Base-by-base conservation (phyloP, 2,797 vertebrate genomes). In the Valencia hispanica region DNA sequence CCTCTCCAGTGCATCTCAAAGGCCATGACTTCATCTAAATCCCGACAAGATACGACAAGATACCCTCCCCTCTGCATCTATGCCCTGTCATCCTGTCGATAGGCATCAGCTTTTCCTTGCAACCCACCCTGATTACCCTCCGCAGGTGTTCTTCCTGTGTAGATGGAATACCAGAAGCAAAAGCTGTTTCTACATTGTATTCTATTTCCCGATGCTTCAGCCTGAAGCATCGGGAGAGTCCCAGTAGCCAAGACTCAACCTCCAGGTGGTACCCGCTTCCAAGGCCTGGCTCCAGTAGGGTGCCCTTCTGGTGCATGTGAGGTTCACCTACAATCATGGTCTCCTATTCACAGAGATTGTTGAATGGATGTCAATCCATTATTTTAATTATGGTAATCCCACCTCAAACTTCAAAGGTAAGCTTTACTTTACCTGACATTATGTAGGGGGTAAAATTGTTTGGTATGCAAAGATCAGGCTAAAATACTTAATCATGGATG, bases 361-460 rank as follows among this genome's bases (percentile, higher is more conserved):
- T 39, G 36, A 39, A 39, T 39, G 36, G 36, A 39, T 39, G n/a
- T n/a, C 5, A 36, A 36, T 63, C 34, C 9, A 30, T 59, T 0
- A 0, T 25, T 22, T 30, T 15, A 68, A 79, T 84, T 83, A 86
- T 50, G 73, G 65, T 78, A 80, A 80, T 68, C 57, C 47, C 72
- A n/a, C 17, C 70, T 73, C 22, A 50, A 50, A 50, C 17, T 7
- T 5, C 71, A 70, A 77, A 57, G 39, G 57, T 66, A 68, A 27
- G 71, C 72, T 76, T 74, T 17, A 79, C 45, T 70, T 43, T 12
- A 34, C 47, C 30, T 43, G 2, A 1, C 36, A 50, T 88, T 81
- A 75, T 69, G 59, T 81, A 79, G 84, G 7, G 27, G 30, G n/a
- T 6, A 48, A 73, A 8, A 25, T 39, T 65, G 25, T 65, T 65